Evolutionary conservation across 2,113 vertebrate species (phyloP).

Genomic region (Oncorhynchus clarkii): DNA sequence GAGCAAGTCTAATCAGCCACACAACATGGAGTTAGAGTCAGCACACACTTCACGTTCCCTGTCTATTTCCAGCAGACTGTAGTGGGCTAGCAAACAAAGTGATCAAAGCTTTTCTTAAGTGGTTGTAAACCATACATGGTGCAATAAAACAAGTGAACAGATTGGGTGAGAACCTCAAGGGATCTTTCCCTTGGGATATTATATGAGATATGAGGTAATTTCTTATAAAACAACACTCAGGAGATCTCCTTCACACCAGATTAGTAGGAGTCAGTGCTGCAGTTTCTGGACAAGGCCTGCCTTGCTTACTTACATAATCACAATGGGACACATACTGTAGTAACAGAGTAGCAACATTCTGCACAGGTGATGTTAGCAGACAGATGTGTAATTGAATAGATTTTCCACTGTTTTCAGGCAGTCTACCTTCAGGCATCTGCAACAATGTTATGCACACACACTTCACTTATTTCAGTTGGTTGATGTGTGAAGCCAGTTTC

Average conservation of each 20-base stretch:
- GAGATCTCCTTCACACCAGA: constrained; percentile 11
- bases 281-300: constrained; percentile 28
- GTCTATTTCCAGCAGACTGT: constrained; percentile 1
- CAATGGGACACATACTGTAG: constrained; percentile 15
- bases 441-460: constrained; percentile 23
- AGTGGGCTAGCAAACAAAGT: too few relatives aligned
- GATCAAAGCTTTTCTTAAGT: constrained; percentile 21
- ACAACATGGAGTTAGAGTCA: not conserved
- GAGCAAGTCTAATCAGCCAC: constrained; percentile 7
- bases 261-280: constrained; percentile 36
- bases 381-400: constrained; percentile 26
- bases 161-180: not conserved
- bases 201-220: not conserved
- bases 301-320: constrained; percentile 37
- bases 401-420: too few relatives aligned
- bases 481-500: constrained; percentile 7
- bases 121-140: constrained; percentile 32
- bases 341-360: constrained; percentile 27
- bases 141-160: constrained; percentile 16
- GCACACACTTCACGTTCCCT: not conserved
- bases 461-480: not conserved
- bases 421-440: constrained; percentile 37
- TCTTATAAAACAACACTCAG: constrained; percentile 5
- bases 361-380: constrained; percentile 13
- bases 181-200: too few relatives aligned